A percentile compares a stretch with the other conserved stretches of the same genome.
Conservation (phyloP, 2,888 invertebrate species). For the Diarsia dahlii region DNA sequence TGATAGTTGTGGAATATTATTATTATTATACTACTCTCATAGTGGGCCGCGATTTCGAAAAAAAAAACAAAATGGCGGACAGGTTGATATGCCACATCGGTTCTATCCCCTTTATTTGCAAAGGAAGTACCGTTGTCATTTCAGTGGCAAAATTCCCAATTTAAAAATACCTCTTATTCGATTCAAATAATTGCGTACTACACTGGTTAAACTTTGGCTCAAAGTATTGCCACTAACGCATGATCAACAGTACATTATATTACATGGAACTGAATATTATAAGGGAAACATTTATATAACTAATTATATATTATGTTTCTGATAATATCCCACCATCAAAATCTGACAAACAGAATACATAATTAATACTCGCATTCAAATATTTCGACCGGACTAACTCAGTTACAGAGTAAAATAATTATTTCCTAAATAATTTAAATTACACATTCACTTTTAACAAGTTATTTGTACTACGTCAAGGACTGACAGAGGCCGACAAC, state of each 20-base stretch:
- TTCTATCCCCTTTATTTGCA: not conserved
- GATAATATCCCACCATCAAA: not conserved
- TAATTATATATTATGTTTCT: not conserved
- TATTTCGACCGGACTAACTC: not conserved
- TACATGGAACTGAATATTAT: not conserved
- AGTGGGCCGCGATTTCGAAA: too few relatives aligned
- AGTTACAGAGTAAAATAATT: not conserved
- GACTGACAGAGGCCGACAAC: not conserved
- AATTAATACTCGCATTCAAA: not conserved
- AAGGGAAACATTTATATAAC: not conserved
- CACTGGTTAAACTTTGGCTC: not conserved
- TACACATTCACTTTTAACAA: not conserved
- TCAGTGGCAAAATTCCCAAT: not conserved
- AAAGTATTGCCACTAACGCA: not conserved
- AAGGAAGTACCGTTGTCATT: not conserved
- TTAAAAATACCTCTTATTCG: not conserved
- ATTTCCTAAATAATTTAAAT: slow-evolving; percentile 11
- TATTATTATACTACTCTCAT: too few relatives aligned
- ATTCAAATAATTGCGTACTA: not conserved
- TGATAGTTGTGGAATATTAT: too few relatives aligned
- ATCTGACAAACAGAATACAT: not conserved
- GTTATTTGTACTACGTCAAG: slow-evolving; percentile 39
- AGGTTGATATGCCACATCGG: too few relatives aligned
- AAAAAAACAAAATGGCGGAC: too few relatives aligned
- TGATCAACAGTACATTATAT: not conserved